Base-by-base conservation (phyloP, 1,140 invertebrate species). In the Dendroctonus valens region DNA sequence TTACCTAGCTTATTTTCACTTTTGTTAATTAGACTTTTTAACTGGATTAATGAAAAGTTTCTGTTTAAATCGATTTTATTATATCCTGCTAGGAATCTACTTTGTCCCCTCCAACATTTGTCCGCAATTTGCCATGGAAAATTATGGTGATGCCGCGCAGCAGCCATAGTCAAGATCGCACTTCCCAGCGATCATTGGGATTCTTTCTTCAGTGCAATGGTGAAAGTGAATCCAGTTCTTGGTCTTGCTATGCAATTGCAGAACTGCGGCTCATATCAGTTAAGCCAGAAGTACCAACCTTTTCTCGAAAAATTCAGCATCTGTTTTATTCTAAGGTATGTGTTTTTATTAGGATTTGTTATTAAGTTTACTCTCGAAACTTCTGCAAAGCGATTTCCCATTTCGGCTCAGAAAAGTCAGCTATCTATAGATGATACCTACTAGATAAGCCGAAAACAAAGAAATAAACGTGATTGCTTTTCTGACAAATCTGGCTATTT, bases 121-220 rank as follows among this genome's bases (percentile, higher is more conserved):
- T 98, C 0, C 84, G 96, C 41, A 98, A 98, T 83, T 82, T 99
- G 72, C 96, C 96, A 64, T 99, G 96, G 96, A 97, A 98, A 83
- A 99, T 99, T 51, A 98, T 99, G 96, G 92, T 97, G 0, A 99
- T 99, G 94, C 96, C 93, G 11, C 83, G 95, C 7, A 86, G 85
- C 46, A 85, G 89, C 65, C 83, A 86, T 71, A 84, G 84, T 63
- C 87, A 89, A 74, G 68, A 77, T 41, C 70, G 75, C n/a, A 69
- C 75, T 8, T 51, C 74, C 7, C 82, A 84, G 50, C 87, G 87
- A 74, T 92, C 91, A 12, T 78, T 97, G 46, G 94, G 94, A 39
- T 97, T 97, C 83, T 91, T 91, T 72, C 79, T 92, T n/a, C 89
- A 93, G 79, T 93, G 96, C 81, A 98, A 97, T 79, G 94, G 93